A percentile compares a stretch with the other conserved stretches of the same genome.
phyloP scores from a whole-genome alignment of 2,888 invertebrate genomes.

The Caenorhabditis sp. region DNA sequence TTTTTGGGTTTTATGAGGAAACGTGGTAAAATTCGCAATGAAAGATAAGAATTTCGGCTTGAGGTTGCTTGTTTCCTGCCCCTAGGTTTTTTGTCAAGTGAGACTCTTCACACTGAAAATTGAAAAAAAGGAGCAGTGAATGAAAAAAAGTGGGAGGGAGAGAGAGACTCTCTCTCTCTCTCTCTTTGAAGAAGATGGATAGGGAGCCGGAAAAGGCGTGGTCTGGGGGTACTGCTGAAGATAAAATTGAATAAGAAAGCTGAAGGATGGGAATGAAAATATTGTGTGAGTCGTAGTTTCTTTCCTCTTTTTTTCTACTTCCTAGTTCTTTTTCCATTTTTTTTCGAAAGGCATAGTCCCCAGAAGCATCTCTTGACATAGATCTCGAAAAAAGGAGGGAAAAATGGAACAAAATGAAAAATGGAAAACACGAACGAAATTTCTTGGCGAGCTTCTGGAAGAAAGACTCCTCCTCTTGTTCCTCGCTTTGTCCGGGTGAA shows the following conservation, averaged over 20 bases:
- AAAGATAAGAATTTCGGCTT: constrained; percentile 36
- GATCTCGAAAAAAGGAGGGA: not conserved
- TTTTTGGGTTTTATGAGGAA: constrained; percentile 22
- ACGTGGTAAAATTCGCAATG: constrained; percentile 37
- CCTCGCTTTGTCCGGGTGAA: constrained; percentile 26
- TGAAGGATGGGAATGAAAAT: constrained; percentile 44
- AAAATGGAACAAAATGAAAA: constrained; percentile 13
- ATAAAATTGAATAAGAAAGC: constrained; percentile 64
- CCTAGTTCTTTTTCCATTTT: constrained; percentile 15
- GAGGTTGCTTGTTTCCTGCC: not conserved
- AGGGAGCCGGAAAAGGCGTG: constrained; percentile 51
- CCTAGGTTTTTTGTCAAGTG: constrained; percentile 25
- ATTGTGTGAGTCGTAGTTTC: constrained; percentile 6
- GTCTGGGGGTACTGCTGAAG: constrained; percentile 40
- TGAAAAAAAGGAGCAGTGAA: constrained; percentile 49
- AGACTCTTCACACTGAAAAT: constrained; percentile 7
- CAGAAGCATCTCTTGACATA: constrained; percentile 3
- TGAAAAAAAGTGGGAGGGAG: constrained; percentile 19
- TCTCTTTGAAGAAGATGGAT: constrained; percentile 59
- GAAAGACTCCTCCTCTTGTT: constrained; percentile 35
- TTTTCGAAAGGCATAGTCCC: not conserved
- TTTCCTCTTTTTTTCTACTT: constrained; percentile 8
- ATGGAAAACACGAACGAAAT: constrained; percentile 53
- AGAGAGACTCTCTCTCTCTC: constrained; percentile 10
- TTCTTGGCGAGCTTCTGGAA: constrained; percentile 51